phyloP scores from a whole-genome alignment of 2,113 vertebrate genomes.

The Sakesphorus luctuosus region DNA sequence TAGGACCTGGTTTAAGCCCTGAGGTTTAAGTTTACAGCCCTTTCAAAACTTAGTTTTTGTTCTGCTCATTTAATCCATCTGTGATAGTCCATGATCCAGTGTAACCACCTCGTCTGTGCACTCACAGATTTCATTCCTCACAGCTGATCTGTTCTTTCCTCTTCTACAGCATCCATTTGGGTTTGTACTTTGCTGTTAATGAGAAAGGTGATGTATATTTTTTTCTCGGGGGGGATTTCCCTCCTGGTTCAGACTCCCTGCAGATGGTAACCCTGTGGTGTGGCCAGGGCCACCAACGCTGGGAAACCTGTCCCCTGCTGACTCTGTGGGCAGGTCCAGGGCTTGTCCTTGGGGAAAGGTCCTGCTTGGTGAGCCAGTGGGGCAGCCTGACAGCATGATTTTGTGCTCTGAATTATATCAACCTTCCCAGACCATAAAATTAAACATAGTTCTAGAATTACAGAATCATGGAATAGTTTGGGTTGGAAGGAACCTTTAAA shows the following conservation, averaged over 20 bases:
- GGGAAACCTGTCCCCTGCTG: neutral
- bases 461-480: neutral
- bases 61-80: rapidly evolving
- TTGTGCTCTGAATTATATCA: neutral
- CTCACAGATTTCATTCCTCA: neutral
- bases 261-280: neutral
- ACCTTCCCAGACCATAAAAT: neutral
- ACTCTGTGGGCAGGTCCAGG: neutral
- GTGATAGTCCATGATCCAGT: rapidly evolving
- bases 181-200: rapidly evolving
- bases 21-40: neutral
- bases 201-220: neutral
- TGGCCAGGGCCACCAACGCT: neutral
- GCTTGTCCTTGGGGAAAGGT: neutral
- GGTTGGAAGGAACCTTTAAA: neutral
- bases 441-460: neutral
- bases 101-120: rapidly evolving
- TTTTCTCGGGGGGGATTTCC: neutral
- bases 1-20: neutral
- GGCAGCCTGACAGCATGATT: neutral
- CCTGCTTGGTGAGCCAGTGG: neutral
- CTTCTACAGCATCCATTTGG: neutral
- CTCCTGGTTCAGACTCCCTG: neutral
- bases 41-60: neutral
- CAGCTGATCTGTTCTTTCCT: neutral